A percentile compares a stretch with the other conserved stretches of the same genome.
Conservation (phyloP, 2,797 vertebrate genomes). For the Enteromius unitaeniatus region DNA sequence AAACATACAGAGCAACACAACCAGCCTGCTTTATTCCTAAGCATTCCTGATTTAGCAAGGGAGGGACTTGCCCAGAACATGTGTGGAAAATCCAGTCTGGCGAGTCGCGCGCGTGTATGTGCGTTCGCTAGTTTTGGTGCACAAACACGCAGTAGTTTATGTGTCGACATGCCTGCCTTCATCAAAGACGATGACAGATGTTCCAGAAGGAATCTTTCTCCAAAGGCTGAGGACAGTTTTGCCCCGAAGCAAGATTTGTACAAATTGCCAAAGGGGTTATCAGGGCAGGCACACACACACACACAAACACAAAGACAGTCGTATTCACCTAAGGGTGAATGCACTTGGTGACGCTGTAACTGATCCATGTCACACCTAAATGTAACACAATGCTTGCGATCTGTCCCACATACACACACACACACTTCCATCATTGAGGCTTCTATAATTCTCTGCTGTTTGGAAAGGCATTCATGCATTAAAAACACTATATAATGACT, state of each 20-base stretch:
- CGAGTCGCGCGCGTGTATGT: constrained; percentile 60
- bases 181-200: constrained; percentile 70
- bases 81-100: constrained; percentile 70
- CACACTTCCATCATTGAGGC: constrained; percentile 37
- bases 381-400: constrained; percentile 53
- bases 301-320: constrained; percentile 25
- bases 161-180: constrained; percentile 68
- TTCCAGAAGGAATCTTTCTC: constrained; percentile 64
- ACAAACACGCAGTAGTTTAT: constrained; percentile 57
- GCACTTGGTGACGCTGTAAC: constrained; percentile 57
- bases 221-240: constrained; percentile 58
- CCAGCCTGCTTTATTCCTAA: constrained; percentile 23
- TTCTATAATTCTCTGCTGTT: not conserved
- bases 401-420: constrained; percentile 39
- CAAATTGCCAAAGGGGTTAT: constrained; percentile 53
- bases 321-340: constrained; percentile 39
- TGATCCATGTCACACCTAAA: constrained; percentile 60
- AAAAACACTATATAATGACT: not conserved
- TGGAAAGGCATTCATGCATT: constrained; percentile 47
- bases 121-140: constrained; percentile 42
- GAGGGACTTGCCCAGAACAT: constrained; percentile 54
- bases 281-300: constrained; percentile 36
- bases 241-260: constrained; percentile 66
- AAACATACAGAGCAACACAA: constrained; percentile 18
- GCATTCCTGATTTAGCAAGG: constrained; percentile 48